Conservation (phyloP, 2,888 invertebrate genomes). For the Labia minor region DNA sequence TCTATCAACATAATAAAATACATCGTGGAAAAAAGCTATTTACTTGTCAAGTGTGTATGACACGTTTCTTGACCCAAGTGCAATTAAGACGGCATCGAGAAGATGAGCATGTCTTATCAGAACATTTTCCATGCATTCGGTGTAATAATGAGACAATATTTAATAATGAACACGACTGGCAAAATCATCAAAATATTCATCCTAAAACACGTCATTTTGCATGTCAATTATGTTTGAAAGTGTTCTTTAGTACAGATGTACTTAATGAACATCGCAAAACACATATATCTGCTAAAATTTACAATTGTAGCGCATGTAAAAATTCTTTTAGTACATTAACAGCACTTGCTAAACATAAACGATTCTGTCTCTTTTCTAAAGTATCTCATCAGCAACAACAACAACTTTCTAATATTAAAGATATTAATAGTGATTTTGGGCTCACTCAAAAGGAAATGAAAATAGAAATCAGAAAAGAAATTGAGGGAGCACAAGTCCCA, state of each 20-base stretch:
- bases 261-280: not conserved
- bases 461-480: too few species aligned
- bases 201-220: not conserved
- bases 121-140: not conserved
- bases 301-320: not conserved
- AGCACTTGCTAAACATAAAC: not conserved
- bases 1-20: not conserved
- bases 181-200: not conserved
- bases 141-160: not conserved
- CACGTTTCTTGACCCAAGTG: not conserved
- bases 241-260: not conserved
- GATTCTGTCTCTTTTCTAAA: not conserved
- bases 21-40: not conserved
- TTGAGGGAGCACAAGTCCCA: not conserved
- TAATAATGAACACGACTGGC: not conserved
- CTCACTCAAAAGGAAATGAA: too few species aligned
- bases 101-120: not conserved
- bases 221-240: not conserved
- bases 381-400: not conserved
- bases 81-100: not conserved
- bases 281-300: not conserved
- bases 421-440: too few species aligned
- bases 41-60: not conserved
- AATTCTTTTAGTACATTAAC: not conserved
- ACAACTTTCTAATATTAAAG: too few species aligned